phyloP scores from a whole-genome alignment of 2,113 vertebrate species.

The Heloderma charlesbogerti region DNA sequence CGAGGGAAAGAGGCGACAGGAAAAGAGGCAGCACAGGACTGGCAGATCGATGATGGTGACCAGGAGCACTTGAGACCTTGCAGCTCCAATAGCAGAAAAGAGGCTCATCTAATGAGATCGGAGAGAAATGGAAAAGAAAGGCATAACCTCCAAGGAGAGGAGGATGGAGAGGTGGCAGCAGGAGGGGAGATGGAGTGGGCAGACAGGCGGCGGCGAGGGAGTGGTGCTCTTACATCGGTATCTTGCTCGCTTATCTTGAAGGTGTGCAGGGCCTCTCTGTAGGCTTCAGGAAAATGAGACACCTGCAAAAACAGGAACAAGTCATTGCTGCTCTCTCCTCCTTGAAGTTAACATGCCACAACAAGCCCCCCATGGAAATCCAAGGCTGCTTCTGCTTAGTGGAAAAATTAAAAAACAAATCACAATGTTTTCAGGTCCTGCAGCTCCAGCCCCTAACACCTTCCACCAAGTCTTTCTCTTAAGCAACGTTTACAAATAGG shows the following conservation, averaged over 20 bases:
- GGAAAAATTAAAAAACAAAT: background rate
- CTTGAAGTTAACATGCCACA: background rate
- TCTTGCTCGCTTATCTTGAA: constrained; percentile 95
- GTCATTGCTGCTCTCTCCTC: constrained; percentile 24
- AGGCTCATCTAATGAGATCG: background rate
- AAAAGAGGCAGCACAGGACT: background rate
- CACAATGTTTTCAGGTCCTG: background rate
- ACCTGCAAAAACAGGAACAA: constrained; percentile 78
- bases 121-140: background rate
- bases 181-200: background rate
- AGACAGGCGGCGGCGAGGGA: constrained; percentile 17
- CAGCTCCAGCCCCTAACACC: background rate
- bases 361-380: background rate
- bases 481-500: background rate
- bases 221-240: constrained; percentile 88
- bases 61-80: background rate
- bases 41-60: background rate
- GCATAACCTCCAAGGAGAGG: background rate
- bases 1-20: background rate
- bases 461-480: background rate
- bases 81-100: constrained; percentile 18
- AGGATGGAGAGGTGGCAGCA: background rate
- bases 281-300: constrained; percentile 89
- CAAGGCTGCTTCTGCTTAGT: background rate
- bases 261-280: constrained; percentile 87